phyloP scores from a whole-genome alignment of 2,888 invertebrate genomes.

The Mesorhabditis belari region DNA sequence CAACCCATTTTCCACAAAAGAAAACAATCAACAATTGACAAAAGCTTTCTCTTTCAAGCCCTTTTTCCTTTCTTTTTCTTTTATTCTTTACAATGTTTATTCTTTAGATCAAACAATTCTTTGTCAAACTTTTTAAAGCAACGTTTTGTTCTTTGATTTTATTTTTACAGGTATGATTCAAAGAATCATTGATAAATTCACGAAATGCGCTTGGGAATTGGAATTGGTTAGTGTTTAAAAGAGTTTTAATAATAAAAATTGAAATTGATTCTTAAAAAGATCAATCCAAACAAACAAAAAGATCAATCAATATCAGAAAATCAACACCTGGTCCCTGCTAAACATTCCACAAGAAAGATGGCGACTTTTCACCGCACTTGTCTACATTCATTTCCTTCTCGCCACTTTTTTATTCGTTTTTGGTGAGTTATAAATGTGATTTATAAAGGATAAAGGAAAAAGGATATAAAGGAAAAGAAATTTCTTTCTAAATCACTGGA shows the following conservation, averaged over 20 bases:
- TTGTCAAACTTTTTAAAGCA: too few relatives aligned
- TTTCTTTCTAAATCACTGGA: too few relatives aligned
- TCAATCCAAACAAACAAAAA: neutral
- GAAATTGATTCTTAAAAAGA: neutral
- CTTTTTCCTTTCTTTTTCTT: too few relatives aligned
- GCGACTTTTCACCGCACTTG: neutral
- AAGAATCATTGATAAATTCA: neutral
- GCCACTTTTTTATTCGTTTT: conserved; percentile 6
- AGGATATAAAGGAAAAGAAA: neutral
- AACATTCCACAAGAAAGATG: neutral
- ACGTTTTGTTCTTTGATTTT: neutral
- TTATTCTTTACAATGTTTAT: too few relatives aligned
- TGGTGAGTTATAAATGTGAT: neutral
- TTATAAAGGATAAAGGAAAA: neutral
- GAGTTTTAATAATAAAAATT: neutral
- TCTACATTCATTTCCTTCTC: conserved; percentile 6
- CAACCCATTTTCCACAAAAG: too few relatives aligned
- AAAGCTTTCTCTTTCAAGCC: too few relatives aligned
- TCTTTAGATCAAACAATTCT: too few relatives aligned
- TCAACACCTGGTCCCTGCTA: neutral
- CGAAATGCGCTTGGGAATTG: neutral
- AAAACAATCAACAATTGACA: too few relatives aligned
- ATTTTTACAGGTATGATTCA: neutral
- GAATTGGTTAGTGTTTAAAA: neutral
- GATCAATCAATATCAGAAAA: neutral